Base-by-base conservation (phyloP, 2,113 vertebrate species). In the Nycticebus coucang region DNA sequence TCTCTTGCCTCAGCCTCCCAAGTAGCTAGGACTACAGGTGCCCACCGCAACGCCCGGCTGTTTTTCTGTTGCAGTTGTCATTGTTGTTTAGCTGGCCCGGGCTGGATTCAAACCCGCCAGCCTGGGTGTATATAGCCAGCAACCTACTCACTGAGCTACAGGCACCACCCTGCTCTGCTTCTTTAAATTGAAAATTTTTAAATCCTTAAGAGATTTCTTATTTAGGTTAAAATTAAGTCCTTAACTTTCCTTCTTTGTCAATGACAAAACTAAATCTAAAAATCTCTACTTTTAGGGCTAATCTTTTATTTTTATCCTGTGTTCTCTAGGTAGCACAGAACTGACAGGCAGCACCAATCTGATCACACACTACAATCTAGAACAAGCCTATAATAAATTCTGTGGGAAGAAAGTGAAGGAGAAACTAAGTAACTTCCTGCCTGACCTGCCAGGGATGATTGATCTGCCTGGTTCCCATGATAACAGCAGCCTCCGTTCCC, bases 361-460 rank as follows among this genome's bases (percentile, higher is more conserved):
- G 89, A 99, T 99, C 96, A 99, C 99, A 18, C 99, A 99, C 97
- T 99, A 99, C 98, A 99, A 99, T 97, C 97, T 99, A 98, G 99
- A 99, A 81, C 99, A 99, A 37, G 99, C 99, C 37, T 99, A 99
- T 98, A 99, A 99, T 97, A 99, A 99, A 75, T 99, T 99, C 98
- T 99, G 99, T 79, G 99, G 99, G 21, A 99, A 99, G 98, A 99
- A 99, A 91, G 99, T 99, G 97, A 99, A 99, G 96, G 99, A 99
- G 97, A 99, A 99, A 94, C 99, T 99, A 93, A 99, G 99, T 97
- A 99, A 99, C 98, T 99, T 99, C 96, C 98, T 99, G 37, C 99
- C 99, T 1, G 99, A 99, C 97, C 98, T 99, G 97, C 99, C 99
- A 72, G 99, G 99, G 98, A 99, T 99, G 99, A 99, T 99, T 30